Conservation (phyloP, 2,113 vertebrate genomes). For the Vireo altiloquus region DNA sequence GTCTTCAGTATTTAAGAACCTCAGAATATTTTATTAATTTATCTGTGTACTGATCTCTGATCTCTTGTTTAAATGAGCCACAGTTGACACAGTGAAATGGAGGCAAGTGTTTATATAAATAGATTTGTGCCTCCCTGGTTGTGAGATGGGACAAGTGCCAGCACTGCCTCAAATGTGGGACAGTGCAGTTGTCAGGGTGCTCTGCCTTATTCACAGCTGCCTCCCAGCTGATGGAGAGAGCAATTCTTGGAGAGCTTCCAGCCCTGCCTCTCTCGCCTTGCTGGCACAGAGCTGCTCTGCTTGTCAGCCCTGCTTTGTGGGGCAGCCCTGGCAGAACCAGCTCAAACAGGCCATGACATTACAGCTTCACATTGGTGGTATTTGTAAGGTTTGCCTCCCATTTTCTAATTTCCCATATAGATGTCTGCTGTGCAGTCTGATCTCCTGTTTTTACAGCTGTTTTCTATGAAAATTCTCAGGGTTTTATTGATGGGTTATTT, state of each 20-base stretch:
- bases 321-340: background rate
- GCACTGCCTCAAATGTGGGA: background rate
- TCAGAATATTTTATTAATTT: background rate
- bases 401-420: background rate
- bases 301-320: background rate
- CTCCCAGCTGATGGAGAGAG: background rate
- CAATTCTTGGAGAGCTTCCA: background rate
- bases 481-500: slow-evolving; percentile 18
- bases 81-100: slow-evolving; percentile 7
- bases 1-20: background rate
- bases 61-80: background rate
- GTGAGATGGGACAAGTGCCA: background rate
- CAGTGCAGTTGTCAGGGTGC: background rate
- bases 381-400: background rate
- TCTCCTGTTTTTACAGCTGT: slow-evolving; percentile 41
- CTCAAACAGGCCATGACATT: background rate
- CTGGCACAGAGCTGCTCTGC: background rate
- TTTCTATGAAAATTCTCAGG: slow-evolving; percentile 42
- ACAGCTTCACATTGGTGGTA: background rate
- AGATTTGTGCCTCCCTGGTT: background rate
- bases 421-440: background rate
- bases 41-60: background rate
- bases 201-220: background rate
- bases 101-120: slow-evolving; percentile 14
- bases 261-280: accelerated